phyloP scores from a whole-genome alignment of 2,888 invertebrate species.

The Caenorhabditis japonica region DNA sequence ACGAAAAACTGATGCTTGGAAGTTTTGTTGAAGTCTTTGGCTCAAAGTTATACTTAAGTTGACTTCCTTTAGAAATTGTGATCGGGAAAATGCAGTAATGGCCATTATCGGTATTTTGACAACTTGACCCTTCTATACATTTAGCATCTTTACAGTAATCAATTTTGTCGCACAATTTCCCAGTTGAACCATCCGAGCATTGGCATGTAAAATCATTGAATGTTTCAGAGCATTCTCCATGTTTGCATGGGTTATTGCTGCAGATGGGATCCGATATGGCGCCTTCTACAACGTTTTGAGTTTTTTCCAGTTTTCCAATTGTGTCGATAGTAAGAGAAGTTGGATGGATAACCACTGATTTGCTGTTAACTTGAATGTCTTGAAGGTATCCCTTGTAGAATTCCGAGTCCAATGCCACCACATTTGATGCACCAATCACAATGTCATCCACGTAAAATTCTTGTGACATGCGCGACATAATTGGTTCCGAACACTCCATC shows the following conservation, averaged over 20 bases:
- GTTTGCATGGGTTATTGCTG: slow-evolving; percentile 83
- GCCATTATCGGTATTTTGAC: slow-evolving; percentile 67
- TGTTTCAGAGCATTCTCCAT: slow-evolving; percentile 91
- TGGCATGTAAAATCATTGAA: slow-evolving; percentile 80
- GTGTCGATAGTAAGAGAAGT: slow-evolving; percentile 57
- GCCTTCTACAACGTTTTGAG: slow-evolving; percentile 71
- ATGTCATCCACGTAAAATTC: slow-evolving; percentile 72
- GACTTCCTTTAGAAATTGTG: slow-evolving; percentile 59
- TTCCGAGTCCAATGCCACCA: slow-evolving; percentile 24
- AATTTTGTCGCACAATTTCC: slow-evolving; percentile 61
- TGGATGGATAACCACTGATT: slow-evolving; percentile 65
- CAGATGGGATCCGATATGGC: slow-evolving; percentile 73
- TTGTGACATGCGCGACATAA: slow-evolving; percentile 68
- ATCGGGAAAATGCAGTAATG: slow-evolving; percentile 66
- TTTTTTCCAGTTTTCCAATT: slow-evolving; percentile 59
- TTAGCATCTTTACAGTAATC: slow-evolving; percentile 66
- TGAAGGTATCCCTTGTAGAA: slow-evolving; percentile 69
- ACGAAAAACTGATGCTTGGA: slow-evolving; percentile 42
- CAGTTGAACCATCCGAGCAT: slow-evolving; percentile 67
- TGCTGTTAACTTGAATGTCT: slow-evolving; percentile 72
- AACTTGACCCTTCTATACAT: slow-evolving; percentile 63
- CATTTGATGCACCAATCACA: slow-evolving; percentile 63
- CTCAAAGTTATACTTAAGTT: slow-evolving; percentile 44
- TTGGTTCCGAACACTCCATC: slow-evolving; percentile 56
- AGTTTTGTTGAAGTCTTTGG: slow-evolving; percentile 22